Base-by-base conservation (phyloP, 2,888 invertebrate species). In the Lissocephala sabroskyi region DNA sequence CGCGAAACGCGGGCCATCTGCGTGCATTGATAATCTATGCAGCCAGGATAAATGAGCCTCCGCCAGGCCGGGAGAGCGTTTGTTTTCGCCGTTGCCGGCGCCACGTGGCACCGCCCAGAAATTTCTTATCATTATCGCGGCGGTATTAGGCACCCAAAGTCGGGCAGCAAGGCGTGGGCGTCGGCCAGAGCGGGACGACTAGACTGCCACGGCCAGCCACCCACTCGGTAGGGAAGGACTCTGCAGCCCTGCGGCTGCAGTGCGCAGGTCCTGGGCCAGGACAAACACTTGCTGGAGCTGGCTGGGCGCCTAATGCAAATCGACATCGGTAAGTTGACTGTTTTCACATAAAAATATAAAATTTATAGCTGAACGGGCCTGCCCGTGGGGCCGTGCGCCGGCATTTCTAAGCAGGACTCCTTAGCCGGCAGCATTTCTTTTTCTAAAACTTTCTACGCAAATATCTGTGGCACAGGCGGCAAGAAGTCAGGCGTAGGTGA, bases 291-390 rank as follows among this genome's bases (percentile, higher is more conserved):
- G 4, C 41, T n/a, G 17, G 0, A 1, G 1, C 1, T 17, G 51
- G 29, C 76, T 83, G 82, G 0, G 54, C 47, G 44, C 82, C 83
- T 80, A 70, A 42, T 80, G 49, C 55, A 77, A 79, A 79, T 59
- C 74, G 78, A 80, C 82, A 81, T 82, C 79, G 79, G 66, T 79
- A 77, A 79, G 81, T 79, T 83, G 82, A 83, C 83, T 83, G 80
- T 79, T 83, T 80, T 83, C 81, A 65, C 81, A 82, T 83, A 77
- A 81, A 83, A 80, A 74, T 67, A 58, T 49, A 59, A 79, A 78
- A 82, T 79, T 79, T 79, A 79, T 79, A 63, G 57, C 57, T 17
- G 41, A 3, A 7, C 2, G 1, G 3, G 5, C 11, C 43, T 18
- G 40, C 40, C 36, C 26, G 36, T 17, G 29, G 17, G 7, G 9